Conservation (phyloP, 1,140 invertebrate species). For the Tetramorium simillimum region DNA sequence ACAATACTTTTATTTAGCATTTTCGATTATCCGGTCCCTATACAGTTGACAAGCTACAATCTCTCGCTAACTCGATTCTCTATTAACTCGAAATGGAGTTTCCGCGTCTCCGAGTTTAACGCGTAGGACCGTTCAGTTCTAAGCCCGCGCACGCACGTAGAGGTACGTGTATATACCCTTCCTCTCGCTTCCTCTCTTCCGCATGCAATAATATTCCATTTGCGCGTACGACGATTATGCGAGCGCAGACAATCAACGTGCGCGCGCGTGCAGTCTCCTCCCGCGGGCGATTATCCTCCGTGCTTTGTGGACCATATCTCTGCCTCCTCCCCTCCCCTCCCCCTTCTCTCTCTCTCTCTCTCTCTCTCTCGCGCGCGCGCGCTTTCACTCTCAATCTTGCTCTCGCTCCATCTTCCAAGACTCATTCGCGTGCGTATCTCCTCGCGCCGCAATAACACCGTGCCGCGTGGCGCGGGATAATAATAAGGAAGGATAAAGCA, state of each 20-base stretch:
- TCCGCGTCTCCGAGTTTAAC: constrained; percentile 43
- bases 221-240: constrained; percentile 53
- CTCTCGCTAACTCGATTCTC: constrained; percentile 44
- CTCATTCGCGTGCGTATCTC: constrained; percentile 38
- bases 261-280: constrained; percentile 21
- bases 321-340: neutral
- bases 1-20: constrained; percentile 6
- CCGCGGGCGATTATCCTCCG: constrained; percentile 38
- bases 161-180: neutral
- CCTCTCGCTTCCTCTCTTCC: neutral
- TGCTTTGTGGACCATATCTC: constrained; percentile 29
- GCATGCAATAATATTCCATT: constrained; percentile 53
- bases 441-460: constrained; percentile 27
- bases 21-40: neutral
- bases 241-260: constrained; percentile 53
- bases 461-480: constrained; percentile 56
- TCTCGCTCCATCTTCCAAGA: neutral
- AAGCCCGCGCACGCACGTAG: constrained; percentile 2
- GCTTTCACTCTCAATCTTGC: neutral
- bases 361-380: neutral
- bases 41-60: constrained; percentile 39
- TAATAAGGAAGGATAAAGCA: constrained; percentile 51
- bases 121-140: constrained; percentile 51
- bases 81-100: constrained; percentile 53
- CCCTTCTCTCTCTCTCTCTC: neutral